Conservation (phyloP, 2,797 vertebrate genomes). For the Scomberomorus guttatus region DNA sequence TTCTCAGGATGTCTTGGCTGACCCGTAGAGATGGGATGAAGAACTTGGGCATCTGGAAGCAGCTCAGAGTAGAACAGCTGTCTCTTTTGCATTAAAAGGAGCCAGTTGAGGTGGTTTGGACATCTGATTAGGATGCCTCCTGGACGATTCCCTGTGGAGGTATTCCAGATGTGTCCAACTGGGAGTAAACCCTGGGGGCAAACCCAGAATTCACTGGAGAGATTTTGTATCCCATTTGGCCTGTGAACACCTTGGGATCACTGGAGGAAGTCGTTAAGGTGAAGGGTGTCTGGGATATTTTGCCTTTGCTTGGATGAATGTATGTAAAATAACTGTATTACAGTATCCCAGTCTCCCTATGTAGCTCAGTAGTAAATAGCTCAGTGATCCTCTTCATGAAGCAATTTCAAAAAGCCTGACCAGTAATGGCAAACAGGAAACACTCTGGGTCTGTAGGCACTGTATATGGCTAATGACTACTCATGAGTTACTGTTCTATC, state of each 20-base stretch:
- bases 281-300: background rate
- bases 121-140: background rate
- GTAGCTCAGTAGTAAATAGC: background rate
- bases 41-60: constrained; percentile 3
- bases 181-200: background rate
- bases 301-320: background rate
- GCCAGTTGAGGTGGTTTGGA: background rate
- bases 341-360: background rate
- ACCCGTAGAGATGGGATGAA: background rate
- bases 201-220: background rate
- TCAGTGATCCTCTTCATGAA: constrained; percentile 19
- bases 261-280: background rate
- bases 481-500: constrained; percentile 53
- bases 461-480: constrained; percentile 56
- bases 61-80: background rate
- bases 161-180: background rate
- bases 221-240: background rate
- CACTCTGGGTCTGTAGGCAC: constrained; percentile 41
- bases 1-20: background rate
- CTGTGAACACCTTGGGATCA: background rate
- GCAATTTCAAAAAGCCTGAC: constrained; percentile 36
- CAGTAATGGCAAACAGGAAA: constrained; percentile 57
- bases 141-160: background rate
- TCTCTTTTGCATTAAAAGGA: background rate
- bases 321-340: background rate